These are phyloP conservation scores for Aulostomus chinensis DNA, from an alignment of 2,797 vertebrate species.

Conservation along the genomic window DNA sequence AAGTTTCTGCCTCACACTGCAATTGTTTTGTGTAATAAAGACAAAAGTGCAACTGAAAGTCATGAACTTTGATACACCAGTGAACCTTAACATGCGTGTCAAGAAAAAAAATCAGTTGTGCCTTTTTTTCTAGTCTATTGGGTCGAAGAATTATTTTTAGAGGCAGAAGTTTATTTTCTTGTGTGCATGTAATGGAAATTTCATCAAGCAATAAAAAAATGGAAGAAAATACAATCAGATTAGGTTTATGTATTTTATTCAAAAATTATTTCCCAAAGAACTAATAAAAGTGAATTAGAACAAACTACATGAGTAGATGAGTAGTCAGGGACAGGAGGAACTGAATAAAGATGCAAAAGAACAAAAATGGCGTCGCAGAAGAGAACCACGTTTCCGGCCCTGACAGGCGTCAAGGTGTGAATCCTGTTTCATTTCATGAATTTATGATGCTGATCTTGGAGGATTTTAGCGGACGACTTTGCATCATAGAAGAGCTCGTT, in stretches of 20 bases:
- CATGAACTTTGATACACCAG: no score
- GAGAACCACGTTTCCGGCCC: background rate
- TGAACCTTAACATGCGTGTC: no score
- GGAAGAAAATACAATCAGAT: no score
- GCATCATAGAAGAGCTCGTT: conserved; percentile 99
- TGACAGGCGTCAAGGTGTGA: background rate
- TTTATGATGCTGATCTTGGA: conserved; percentile 97
- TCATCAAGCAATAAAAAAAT: background rate
- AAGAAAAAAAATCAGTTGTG: no score
- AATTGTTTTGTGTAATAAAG: no score
- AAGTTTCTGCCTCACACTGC: no score
- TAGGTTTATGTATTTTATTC: conserved; percentile 37
- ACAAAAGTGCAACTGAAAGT: no score
- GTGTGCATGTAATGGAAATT: no score
- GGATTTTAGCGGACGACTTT: conserved; percentile 97
- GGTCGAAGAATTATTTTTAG: no score
- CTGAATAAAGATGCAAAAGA: conserved; percentile 7
- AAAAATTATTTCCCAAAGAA: conserved; percentile 39
- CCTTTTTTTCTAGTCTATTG: no score
- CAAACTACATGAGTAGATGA: conserved; percentile 26
- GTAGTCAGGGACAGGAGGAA: background rate
- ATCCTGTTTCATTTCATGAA: conserved; percentile 89
- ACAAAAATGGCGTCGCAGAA: conserved; percentile 3
- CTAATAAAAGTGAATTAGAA: conserved; percentile 35
- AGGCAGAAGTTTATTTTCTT: no score